Evolutionary conservation across 2,113 vertebrate species (phyloP).

Genomic region (Sphyrna mokarran): DNA sequence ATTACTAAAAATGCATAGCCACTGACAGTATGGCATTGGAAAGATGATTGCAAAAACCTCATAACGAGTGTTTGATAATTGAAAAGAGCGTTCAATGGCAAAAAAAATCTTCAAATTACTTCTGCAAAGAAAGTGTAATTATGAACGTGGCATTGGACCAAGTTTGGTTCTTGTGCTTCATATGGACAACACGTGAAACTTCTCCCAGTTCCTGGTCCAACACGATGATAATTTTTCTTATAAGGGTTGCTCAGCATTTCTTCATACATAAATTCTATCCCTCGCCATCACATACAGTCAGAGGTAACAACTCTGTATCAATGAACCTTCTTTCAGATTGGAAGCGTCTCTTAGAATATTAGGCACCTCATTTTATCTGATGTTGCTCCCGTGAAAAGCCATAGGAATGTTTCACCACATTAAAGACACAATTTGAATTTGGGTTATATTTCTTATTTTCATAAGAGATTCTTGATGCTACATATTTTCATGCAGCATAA

Average conservation of each 20-base stretch:
- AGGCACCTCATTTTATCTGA: background rate
- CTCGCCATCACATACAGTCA: background rate
- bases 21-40: background rate
- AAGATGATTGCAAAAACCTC: background rate
- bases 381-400: background rate
- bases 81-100: background rate
- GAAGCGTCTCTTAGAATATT: background rate
- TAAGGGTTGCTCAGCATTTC: background rate
- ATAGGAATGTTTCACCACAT: background rate
- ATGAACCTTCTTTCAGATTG: background rate
- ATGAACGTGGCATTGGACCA: constrained; percentile 2
- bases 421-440: background rate
- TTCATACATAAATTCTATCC: background rate
- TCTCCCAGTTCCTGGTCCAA: background rate
- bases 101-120: background rate
- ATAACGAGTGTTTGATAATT: background rate
- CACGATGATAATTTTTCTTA: background rate
- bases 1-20: background rate
- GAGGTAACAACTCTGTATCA: background rate
- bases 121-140: background rate
- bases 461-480: background rate
- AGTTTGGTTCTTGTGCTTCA: background rate
- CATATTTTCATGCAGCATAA: background rate
- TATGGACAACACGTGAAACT: background rate
- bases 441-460: background rate